Base-by-base conservation (phyloP, 2,888 invertebrate species). In the Spicauda simplicius region DNA sequence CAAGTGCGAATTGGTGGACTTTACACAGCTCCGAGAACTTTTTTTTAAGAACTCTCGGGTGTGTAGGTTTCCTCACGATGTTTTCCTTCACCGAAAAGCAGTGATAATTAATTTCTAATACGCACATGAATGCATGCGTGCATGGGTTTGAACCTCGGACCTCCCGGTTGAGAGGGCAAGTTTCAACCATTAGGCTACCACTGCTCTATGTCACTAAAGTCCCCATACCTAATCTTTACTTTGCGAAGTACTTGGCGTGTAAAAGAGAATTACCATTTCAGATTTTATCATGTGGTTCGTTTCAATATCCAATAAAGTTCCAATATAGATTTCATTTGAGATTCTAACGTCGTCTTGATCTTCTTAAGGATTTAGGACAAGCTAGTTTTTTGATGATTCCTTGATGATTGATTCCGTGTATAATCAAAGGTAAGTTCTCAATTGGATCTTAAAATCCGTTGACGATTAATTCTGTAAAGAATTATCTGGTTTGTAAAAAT, bases 221-320 rank as follows among this genome's bases (percentile, higher is more conserved):
- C 14, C 52, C 18, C 19, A 52, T 52, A 20, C 25, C 33, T 52
- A 52, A 58, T 58, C 64, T 50, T 52, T 45, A 58, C 57, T 50
- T 64, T 52, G 64, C 57, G 14, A 57, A 57, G 25, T 48, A 20
- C 0, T 64, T 50, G 41, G 41, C 55, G 54, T 55, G 30, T 52
- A 20, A 18, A 25, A 20, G 12, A 11, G 20, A 37, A 61, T 56
- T 56, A 45, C 56, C 45, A 48, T 56, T 57, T 25, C 25, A 33
- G 53, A 62, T 62, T 45, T 62, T 41, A 48, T 57, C 56, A 50
- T 52, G 19, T 55, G 18, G 55, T 41, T 56, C 37, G 50, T n/a
- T 57, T 55, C 18, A 55, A 63, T 55, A 55, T 63, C 19, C 19
- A 61, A 61, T 54, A 62, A 54, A 54, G 16, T 41, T 41, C 16